Base-by-base conservation (phyloP, 2,797 vertebrate species). In the Myiothlypis coronata region DNA sequence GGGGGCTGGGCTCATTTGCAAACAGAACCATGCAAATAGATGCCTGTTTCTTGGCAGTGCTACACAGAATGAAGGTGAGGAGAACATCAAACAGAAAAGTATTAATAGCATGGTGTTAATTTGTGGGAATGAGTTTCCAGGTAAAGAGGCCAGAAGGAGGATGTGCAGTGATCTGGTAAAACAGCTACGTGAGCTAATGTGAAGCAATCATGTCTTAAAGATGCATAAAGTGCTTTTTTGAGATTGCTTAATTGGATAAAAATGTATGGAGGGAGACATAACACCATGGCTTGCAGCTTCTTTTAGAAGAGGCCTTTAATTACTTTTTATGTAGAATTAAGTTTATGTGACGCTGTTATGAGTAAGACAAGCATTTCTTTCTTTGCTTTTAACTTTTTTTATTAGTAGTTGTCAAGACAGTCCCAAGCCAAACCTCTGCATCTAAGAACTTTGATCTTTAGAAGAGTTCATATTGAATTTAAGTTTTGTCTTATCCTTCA, bases 321-420 rank as follows among this genome's bases (percentile, higher is more conserved):
- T 93, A 95, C 0, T 11, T 91, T 95, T 92, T 88, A 83, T 61
- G 17, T 85, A 46, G 56, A 52, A 65, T 91, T 87, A 87, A 84
- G 59, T 92, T 95, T 89, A 91, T 89, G 53, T 74, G 81, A 83
- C 57, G 35, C 37, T 90, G 34, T 95, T 95, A 93, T 83, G 91
- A 96, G 72, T 83, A 92, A 94, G 79, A 76, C 74, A 90, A 91
- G 32, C 52, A 69, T 88, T 91, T 83, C 37, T 91, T 90, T 79
- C 6, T 71, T 93, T 92, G 72, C 55, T 96, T 97, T 96, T 89
- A 94, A 93, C 65, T 79, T 94, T 63, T 94, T 92, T 93, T 94
- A 95, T 92, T 96, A 90, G 82, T 37, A 65, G 68, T 59, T 91
- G 76, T 95, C 70, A 96, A 70, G 92, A 63, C 52, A 86, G 32